Evolutionary conservation across 2,113 vertebrate species (phyloP), one percentile per base, ranked within the genome.

Genomic region (Apus apus): DNA sequence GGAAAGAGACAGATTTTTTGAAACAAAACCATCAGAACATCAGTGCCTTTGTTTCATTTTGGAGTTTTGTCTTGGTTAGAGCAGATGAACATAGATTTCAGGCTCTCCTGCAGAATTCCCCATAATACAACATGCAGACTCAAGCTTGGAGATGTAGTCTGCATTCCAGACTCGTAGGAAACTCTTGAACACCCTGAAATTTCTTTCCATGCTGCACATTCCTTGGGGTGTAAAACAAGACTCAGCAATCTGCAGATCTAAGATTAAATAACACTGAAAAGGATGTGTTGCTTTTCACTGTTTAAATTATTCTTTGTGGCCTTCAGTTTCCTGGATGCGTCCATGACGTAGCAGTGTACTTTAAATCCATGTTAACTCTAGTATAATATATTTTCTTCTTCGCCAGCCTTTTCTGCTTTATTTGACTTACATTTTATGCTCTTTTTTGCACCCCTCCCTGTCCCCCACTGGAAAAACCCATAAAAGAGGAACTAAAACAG

Each of bases 401-500:
- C 76, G 36, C 15, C 46, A 70, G 43, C 40, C n/a, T 45, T 62
- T 46, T 73, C 25, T 77, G 51, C 46, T 77, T 73, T 65, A n/a
- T 73, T 7, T 80, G 29, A 48, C 9, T 53, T 36, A 32, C 0
- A 6, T 4, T 62, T 95, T 73, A 50, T 3, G 13, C 26, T 8
- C 12, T 82, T 71, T 48, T 82, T 76, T 56, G 19, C 19, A 83
- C 6, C 2, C 29, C 40, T 68, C 9, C 34, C 72, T n/a, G 26
- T 4, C n/a, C 81, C 12, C 9, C 65, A 25, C 19, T 77, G 82
- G 64, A 88, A 96, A 96, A 91, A 88, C 9, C 40, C 60, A 0
- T 30, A 17, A 74, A 83, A 94, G 45, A 51, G n/a, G 96, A 94
- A 96, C 51, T 81, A 57, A 53, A 93, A 57, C 34, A 45, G 25